Evolutionary conservation across 2,113 vertebrate genomes (phyloP), one percentile per base, ranked within the genome.

Genomic region (Benitochromis conjunctus): DNA sequence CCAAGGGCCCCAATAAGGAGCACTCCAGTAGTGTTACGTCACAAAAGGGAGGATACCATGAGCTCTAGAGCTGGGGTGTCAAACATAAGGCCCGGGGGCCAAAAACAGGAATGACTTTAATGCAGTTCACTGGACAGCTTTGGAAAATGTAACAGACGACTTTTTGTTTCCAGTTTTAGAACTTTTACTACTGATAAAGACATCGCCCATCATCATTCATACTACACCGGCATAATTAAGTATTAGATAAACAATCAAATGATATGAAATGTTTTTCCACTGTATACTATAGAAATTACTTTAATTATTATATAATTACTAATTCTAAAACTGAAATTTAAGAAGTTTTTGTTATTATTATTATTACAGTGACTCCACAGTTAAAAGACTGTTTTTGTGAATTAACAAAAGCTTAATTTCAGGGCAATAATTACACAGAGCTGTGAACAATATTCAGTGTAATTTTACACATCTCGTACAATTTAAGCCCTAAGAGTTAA

Each of bases 401-500:
- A 38, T 38, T 64, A 64, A 64, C 18, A 7, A 64, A 64, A 64
- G 60, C 34, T 64, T 36, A 64, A 0, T 64, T 64, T 38, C 31
- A 38, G 19, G 10, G 31, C 10, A 64, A 38, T 64, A 38, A 13
- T 38, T 1, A 64, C 18, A n/a, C 60, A 38, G 34, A 64, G 0
- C 60, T 64, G 60, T 31, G 18, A 21, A 64, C 60, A 64, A 64
- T 21, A 26, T 66, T 2, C 60, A 66, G 3, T 66, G 62, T 38
- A 4, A 38, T n/a, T 66, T 66, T 38, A 66, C 60, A 64, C 34
- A 38, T 38, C 60, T 1, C 6, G 13, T 66, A 66, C 34, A 66
- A 0, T 66, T 66, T 66, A 66, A 1, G 19, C 6, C 0, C 0
- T 38, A 38, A 38, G 62, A 66, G 62, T 21, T 66, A 18, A 41